Percentiles rank a stretch among this genome's conserved stretches.
Evolutionary conservation across 2,113 vertebrate genomes (phyloP).

Genomic region (Neodontobutis hainanensis): DNA sequence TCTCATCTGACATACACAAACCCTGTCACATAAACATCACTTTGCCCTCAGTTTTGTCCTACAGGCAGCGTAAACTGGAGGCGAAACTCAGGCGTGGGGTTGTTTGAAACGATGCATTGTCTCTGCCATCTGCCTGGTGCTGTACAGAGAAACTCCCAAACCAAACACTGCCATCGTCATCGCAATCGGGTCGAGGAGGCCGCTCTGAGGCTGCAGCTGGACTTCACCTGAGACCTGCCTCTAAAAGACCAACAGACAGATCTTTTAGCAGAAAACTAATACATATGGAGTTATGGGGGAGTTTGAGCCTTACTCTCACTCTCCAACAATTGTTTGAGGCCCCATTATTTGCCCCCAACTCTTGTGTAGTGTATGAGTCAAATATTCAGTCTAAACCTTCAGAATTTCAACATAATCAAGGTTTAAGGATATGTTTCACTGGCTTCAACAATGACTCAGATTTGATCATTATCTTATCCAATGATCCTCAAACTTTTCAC

Average conservation of each 20-base stretch:
- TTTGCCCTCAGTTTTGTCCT: not conserved
- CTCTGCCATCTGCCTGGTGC: slow-evolving; percentile 65
- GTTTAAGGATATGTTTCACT: no score
- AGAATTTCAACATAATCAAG: no score
- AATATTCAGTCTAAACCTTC: no score
- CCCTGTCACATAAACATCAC: not conserved
- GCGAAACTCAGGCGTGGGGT: not conserved
- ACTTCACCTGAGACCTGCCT: slow-evolving; percentile 75
- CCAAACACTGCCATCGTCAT: slow-evolving; percentile 68
- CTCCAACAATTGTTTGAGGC: no score
- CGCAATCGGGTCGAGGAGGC: slow-evolving; percentile 67
- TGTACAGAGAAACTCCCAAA: slow-evolving; percentile 69
- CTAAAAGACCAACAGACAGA: no score
- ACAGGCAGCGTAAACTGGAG: not conserved
- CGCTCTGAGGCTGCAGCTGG: slow-evolving; percentile 56
- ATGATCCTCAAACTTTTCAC: no score
- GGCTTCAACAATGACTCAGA: no score
- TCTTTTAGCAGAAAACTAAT: slow-evolving; percentile 3
- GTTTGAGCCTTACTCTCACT: no score
- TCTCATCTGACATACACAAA: slow-evolving; percentile 32
- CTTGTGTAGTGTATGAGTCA: no score
- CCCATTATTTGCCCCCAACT: no score
- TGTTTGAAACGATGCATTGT: slow-evolving; percentile 29
- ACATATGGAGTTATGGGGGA: no score
- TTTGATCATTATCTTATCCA: no score